Evolutionary conservation across 2,888 invertebrate species (phyloP), one percentile per base, ranked within the genome.

Genomic region (Hermodice carunculata): DNA sequence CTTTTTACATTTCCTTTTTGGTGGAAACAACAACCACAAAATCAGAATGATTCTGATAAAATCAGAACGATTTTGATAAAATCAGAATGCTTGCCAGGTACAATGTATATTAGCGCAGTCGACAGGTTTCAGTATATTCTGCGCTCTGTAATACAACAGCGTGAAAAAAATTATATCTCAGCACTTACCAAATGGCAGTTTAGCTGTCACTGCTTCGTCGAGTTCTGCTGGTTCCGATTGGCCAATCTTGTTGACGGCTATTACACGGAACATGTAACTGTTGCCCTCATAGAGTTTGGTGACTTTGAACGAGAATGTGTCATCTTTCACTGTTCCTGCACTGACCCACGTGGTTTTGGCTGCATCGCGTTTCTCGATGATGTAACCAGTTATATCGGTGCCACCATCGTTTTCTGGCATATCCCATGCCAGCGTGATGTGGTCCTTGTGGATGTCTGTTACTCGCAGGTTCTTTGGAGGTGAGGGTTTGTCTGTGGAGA

Each of bases 181-280:
- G 24, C 28, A 54, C 69, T 53, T 19, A 73, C 74, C 70, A 44
- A 73, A 72, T 42, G 70, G 67, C 29, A 70, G 66, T 43, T 65
- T 73, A 11, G 72, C 72, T 11, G 49, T 66, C 46, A 70, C 65
- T 5, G 71, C 66, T 17, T 72, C 66, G 6, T 44, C 56, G 24
- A 68, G 52, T n/a, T 32, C 34, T 11, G 54, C 67, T 14, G 71
- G 69, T 31, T 66, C 64, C 29, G 71, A 64, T 31, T 61, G 53
- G n/a, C 95, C 89, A 89, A 96, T 94, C 87, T 92, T 90, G 49
- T 78, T 78, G 48, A 69, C 74, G 53, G 78, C 78, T 8, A 56
- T 58, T 26, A 78, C 76, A 32, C 70, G 61, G 69, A 77, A 78
- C 46, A 72, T 56, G 81, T 96, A 96, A 78, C 93, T 76, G 48